A percentile compares a stretch with the other conserved stretches of the same genome.
phyloP scores from a whole-genome alignment of 2,113 vertebrate genomes.

The Rhabdomys dilectus region DNA sequence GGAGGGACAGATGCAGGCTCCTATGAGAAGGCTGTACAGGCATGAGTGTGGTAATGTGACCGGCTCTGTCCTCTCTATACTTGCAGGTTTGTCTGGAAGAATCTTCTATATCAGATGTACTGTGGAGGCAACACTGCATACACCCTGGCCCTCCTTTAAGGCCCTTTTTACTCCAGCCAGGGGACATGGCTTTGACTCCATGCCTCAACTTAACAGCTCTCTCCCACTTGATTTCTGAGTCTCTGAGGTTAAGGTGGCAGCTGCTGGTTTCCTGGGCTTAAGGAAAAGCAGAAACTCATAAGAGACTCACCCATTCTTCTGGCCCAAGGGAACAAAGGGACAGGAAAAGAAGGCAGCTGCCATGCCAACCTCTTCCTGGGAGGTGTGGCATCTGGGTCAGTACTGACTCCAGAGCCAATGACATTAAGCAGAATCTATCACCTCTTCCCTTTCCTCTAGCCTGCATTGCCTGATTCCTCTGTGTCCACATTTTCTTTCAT shows the following conservation, averaged over 20 bases:
- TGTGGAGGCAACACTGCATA: neutral
- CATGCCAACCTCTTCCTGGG: conserved; percentile 4
- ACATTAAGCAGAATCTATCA: neutral
- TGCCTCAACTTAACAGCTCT: neutral
- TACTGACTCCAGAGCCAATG: neutral
- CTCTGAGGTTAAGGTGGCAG: neutral
- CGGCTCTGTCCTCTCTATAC: neutral
- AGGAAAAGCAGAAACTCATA: neutral
- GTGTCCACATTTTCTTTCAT: neutral
- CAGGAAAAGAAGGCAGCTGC: conserved; percentile 4
- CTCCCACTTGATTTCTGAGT: neutral
- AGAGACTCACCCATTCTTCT: neutral
- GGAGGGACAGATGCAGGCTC: neutral
- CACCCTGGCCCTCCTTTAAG: neutral
- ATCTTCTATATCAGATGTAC: neutral
- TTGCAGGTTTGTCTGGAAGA: neutral
- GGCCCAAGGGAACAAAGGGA: neutral
- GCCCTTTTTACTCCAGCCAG: neutral
- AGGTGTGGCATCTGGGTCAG: neutral
- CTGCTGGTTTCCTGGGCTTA: conserved; percentile 6
- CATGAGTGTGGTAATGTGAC: neutral
- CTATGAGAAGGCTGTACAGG: neutral
- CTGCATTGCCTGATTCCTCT: neutral
- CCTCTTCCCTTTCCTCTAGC: neutral
- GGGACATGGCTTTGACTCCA: neutral